phyloP scores from a whole-genome alignment of 2,113 vertebrate genomes.

The Ranitomeya imitator region DNA sequence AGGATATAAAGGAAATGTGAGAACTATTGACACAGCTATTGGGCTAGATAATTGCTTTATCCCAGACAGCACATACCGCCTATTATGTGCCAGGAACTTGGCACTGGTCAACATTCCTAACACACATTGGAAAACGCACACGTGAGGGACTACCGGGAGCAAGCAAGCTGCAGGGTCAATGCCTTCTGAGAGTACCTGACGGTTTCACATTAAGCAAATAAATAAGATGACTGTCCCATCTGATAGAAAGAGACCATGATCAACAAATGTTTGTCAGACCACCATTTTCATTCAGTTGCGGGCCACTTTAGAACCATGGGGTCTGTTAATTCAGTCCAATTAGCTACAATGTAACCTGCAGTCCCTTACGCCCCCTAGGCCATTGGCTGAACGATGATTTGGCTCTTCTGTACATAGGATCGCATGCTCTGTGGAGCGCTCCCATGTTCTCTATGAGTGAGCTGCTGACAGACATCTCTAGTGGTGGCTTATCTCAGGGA shows the following conservation, averaged over 20 bases:
- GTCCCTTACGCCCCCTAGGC: background rate
- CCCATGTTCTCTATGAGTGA: too few relatives aligned
- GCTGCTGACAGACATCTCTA: too few relatives aligned
- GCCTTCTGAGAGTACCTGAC: background rate
- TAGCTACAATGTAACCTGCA: too few relatives aligned
- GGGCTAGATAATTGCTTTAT: conserved; percentile 27
- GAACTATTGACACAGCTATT: conserved; percentile 24
- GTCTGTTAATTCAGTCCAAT: background rate
- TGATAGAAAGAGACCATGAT: background rate
- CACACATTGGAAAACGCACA: background rate
- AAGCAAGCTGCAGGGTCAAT: background rate
- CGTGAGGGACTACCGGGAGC: background rate
- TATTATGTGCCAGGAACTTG: conserved; percentile 22
- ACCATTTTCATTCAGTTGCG: too few relatives aligned
- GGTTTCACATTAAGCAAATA: too few relatives aligned
- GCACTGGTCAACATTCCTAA: conserved; percentile 14
- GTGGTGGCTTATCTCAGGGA: too few relatives aligned
- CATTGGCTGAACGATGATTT: too few relatives aligned
- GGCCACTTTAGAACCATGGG: background rate
- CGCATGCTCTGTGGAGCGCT: too few relatives aligned
- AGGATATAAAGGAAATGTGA: conserved; percentile 9
- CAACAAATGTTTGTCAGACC: background rate
- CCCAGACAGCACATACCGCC: conserved; percentile 25
- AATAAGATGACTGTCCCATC: background rate
- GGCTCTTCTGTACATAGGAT: too few relatives aligned